Evolutionary conservation across 2,113 vertebrate species (phyloP).

Genomic region (Pelecanus crispus): DNA sequence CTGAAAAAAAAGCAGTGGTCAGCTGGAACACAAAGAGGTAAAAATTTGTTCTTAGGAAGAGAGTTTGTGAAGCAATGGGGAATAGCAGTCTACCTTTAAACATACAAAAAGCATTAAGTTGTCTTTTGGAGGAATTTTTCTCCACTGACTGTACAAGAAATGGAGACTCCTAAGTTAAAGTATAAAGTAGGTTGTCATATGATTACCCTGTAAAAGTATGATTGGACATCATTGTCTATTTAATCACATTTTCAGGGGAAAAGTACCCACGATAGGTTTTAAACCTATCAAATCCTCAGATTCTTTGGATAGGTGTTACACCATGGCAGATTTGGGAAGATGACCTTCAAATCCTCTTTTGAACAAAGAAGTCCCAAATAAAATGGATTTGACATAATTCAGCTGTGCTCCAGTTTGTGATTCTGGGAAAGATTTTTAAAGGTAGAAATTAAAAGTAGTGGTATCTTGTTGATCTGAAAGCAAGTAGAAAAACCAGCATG

Average conservation of each 20-base stretch:
- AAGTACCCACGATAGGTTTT: background rate
- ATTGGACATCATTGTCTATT: background rate
- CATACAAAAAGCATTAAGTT: background rate
- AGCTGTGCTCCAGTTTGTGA: background rate
- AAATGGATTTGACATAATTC: background rate
- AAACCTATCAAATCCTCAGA: background rate
- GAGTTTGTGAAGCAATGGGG: background rate
- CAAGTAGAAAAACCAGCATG: background rate
- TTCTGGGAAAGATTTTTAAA: background rate
- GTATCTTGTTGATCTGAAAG: background rate
- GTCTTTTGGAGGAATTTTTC: background rate
- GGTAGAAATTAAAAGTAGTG: background rate
- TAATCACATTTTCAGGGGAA: background rate
- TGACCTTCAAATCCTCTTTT: background rate
- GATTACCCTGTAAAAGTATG: background rate
- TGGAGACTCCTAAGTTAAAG: background rate
- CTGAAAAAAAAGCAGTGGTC: background rate
- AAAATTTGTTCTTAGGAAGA: background rate
- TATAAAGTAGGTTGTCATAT: background rate
- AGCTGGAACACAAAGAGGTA: background rate
- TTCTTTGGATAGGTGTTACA: background rate
- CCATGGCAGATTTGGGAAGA: background rate
- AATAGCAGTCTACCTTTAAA: background rate
- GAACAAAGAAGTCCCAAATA: background rate
- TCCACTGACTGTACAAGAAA: background rate